A percentile compares a stretch with the other conserved stretches of the same genome.
Conservation (phyloP, 2,113 vertebrate species). For the Athene cunicularia region DNA sequence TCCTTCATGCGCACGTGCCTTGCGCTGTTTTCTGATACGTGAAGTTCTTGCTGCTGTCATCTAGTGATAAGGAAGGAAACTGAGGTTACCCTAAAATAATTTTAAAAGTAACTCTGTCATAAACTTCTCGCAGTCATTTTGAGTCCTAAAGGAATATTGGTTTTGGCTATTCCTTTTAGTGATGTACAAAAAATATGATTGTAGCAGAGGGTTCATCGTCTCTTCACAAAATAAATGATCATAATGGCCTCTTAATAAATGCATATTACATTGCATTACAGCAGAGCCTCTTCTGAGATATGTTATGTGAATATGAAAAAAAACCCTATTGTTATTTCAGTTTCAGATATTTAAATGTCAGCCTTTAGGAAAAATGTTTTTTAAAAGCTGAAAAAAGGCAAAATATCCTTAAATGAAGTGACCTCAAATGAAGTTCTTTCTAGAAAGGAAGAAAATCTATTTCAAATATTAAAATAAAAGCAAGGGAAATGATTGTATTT, state of each 20-base stretch:
- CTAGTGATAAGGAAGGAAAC: not conserved
- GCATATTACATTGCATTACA: not conserved
- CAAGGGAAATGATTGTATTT: not conserved
- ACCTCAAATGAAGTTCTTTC: not conserved
- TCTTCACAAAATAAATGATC: not conserved
- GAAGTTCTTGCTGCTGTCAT: not conserved
- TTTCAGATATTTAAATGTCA: constrained; percentile 29
- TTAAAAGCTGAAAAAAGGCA: not conserved
- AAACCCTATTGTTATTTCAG: not conserved
- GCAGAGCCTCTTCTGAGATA: not conserved
- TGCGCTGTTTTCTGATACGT: not conserved
- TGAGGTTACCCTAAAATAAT: not conserved
- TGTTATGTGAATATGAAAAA: not conserved
- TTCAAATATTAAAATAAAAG: not conserved
- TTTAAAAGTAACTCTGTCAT: not conserved
- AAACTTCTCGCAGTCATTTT: not conserved
- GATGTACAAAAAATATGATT: not conserved
- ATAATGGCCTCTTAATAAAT: constrained; percentile 9
- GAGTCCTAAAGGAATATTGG: not conserved
- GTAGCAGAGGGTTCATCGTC: not conserved
- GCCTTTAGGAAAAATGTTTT: not conserved
- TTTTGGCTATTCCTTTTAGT: constrained; percentile 4
- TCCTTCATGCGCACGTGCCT: not conserved
- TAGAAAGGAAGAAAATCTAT: not conserved
- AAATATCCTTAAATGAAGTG: not conserved